These are phyloP conservation scores for Apaloderma vittatum DNA, from an alignment of 2,113 vertebrate genomes.

Conservation along the genomic window DNA sequence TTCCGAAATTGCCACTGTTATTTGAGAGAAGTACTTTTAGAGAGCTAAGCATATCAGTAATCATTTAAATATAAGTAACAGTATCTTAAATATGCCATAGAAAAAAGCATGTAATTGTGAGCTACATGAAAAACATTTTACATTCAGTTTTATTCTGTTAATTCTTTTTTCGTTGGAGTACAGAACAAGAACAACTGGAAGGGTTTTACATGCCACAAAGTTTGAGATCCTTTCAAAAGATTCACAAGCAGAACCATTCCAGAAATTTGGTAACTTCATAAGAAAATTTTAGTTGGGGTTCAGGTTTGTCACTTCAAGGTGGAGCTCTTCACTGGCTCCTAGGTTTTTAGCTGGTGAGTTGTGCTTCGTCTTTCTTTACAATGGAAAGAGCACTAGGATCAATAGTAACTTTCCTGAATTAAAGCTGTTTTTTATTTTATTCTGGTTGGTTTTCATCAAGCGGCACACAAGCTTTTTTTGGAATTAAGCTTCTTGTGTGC, in stretches of 20 bases:
- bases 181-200: neutral
- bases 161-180: neutral
- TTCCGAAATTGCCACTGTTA: neutral
- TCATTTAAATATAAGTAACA: neutral
- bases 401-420: neutral
- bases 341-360: neutral
- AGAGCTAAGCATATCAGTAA: neutral
- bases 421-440: neutral
- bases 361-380: neutral
- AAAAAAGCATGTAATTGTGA: neutral
- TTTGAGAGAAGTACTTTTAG: neutral
- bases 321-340: neutral
- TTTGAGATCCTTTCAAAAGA: neutral
- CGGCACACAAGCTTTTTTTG: neutral
- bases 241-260: accelerated
- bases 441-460: neutral
- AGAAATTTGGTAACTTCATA: neutral
- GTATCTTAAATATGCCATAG: neutral
- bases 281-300: neutral
- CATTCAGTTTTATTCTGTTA: neutral
- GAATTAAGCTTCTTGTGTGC: neutral
- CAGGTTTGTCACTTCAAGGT: neutral
- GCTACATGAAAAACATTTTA: neutral
- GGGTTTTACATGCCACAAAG: neutral
- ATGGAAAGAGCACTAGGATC: neutral